These are phyloP conservation scores for Lithodes maja DNA, from an alignment of 2,888 invertebrate genomes.

Conservation along the genomic window DNA sequence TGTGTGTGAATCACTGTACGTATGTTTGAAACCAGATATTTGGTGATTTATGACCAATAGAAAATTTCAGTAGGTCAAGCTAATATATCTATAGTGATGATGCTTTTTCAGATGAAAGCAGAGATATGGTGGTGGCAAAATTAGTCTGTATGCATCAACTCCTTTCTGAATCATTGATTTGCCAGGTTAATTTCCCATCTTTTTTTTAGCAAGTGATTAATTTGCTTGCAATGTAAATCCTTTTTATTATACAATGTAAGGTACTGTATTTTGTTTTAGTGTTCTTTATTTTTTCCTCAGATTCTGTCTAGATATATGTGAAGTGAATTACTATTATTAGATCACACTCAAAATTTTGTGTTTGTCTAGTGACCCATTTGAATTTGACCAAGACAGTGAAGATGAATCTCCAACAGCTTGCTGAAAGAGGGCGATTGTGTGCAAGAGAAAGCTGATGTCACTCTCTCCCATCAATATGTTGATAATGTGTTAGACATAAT, in stretches of 20 bases:
- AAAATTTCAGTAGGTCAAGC: background rate
- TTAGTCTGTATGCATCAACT: background rate
- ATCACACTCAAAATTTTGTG: too few species aligned
- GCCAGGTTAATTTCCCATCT: background rate
- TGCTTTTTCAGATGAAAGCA: background rate
- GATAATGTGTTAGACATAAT: background rate
- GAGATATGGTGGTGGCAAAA: background rate
- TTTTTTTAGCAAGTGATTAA: slow-evolving; percentile 13
- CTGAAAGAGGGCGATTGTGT: background rate
- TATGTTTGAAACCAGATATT: slow-evolving; percentile 7
- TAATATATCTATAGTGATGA: background rate
- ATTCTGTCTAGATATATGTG: background rate
- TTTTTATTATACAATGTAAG: background rate
- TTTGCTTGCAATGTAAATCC: background rate
- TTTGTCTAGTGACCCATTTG: too few species aligned
- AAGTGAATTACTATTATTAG: too few species aligned
- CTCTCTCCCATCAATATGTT: background rate
- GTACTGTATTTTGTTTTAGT: background rate
- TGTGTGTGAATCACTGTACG: slow-evolving; percentile 23
- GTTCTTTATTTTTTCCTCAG: background rate
- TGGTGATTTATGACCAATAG: background rate
- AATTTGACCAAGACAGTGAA: background rate
- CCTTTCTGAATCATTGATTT: background rate
- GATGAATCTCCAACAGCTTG: background rate
- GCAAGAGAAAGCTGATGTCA: background rate